Percentiles rank a stretch among this genome's conserved stretches.
These are phyloP conservation scores for Ennomos fuscantarius DNA, from an alignment of 2,888 invertebrate genomes.

Conservation along the genomic window DNA sequence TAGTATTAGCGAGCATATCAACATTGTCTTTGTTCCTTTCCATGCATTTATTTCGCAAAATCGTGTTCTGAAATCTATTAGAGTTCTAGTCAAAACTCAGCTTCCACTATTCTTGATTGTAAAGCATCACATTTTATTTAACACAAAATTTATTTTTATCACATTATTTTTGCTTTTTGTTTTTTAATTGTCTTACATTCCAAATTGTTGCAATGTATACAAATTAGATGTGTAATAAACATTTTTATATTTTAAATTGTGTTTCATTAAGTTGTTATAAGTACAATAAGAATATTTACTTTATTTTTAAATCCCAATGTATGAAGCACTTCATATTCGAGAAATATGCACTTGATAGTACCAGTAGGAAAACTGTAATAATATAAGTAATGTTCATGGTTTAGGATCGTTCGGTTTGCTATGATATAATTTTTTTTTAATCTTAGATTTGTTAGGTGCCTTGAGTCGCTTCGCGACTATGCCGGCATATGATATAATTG, in stretches of 20 bases:
- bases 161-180: slow-evolving; percentile 52
- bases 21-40: slow-evolving; percentile 62
- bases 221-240: slow-evolving; percentile 45
- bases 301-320: too few species aligned
- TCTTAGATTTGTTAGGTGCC: too few species aligned
- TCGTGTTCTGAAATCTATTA: slow-evolving; percentile 55
- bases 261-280: slow-evolving; percentile 29
- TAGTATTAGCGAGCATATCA: slow-evolving; percentile 45
- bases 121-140: slow-evolving; percentile 64
- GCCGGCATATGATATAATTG: too few species aligned
- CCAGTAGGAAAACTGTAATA: too few species aligned
- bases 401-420: too few species aligned
- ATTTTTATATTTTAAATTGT: slow-evolving; percentile 38
- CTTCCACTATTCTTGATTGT: slow-evolving; percentile 60
- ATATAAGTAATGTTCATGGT: too few species aligned
- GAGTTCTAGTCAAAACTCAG: slow-evolving; percentile 75
- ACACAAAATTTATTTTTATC: slow-evolving; percentile 50
- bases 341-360: too few species aligned
- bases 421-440: too few species aligned
- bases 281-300: too few species aligned
- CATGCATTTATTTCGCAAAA: slow-evolving; percentile 64
- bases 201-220: slow-evolving; percentile 65
- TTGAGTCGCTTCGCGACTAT: too few species aligned
- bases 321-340: too few species aligned
- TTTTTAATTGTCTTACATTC: slow-evolving; percentile 60